phyloP scores from a whole-genome alignment of 1,140 invertebrate species.

The Bactericera cockerelli region DNA sequence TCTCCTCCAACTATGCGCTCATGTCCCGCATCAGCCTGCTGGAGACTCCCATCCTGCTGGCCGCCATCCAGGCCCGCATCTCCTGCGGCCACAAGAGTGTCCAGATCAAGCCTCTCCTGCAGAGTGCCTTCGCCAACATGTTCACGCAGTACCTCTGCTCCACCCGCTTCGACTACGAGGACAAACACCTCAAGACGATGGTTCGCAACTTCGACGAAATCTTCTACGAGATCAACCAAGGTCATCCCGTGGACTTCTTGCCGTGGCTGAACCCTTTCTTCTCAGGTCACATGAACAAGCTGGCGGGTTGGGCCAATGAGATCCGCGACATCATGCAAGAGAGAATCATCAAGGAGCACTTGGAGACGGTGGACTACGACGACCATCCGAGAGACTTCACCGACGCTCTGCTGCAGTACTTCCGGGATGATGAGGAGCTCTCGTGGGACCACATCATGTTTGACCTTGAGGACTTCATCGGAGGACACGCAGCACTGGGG shows the following conservation, averaged over 20 bases:
- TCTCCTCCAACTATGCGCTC: slow-evolving; percentile 47
- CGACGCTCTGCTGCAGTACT: slow-evolving; percentile 50
- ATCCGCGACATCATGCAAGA: slow-evolving; percentile 60
- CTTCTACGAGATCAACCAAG: slow-evolving; percentile 79
- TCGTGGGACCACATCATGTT: slow-evolving; percentile 58
- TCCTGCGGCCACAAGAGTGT: slow-evolving; percentile 13
- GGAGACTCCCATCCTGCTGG: slow-evolving; percentile 6
- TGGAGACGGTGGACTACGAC: slow-evolving; percentile 35
- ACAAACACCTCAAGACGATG: slow-evolving; percentile 44
- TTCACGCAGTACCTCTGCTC: slow-evolving; percentile 74
- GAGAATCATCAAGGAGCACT: slow-evolving; percentile 42
- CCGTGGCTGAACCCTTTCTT: slow-evolving; percentile 64
- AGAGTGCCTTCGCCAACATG: slow-evolving; percentile 60
- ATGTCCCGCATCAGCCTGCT: neutral
- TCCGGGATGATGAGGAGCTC: slow-evolving; percentile 42
- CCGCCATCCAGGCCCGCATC: neutral
- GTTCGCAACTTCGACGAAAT: slow-evolving; percentile 63
- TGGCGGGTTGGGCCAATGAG: slow-evolving; percentile 45
- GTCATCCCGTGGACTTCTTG: slow-evolving; percentile 70
- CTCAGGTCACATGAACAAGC: slow-evolving; percentile 44
- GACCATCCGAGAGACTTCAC: slow-evolving; percentile 47
- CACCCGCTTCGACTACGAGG: slow-evolving; percentile 46
- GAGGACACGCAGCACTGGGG: slow-evolving; percentile 70
- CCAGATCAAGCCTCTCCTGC: slow-evolving; percentile 43
- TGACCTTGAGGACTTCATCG: slow-evolving; percentile 68